A percentile compares a stretch with the other conserved stretches of the same genome.
These are phyloP conservation scores for Anoplolepis gracilipes DNA, from an alignment of 1,140 invertebrate genomes.

Conservation along the genomic window DNA sequence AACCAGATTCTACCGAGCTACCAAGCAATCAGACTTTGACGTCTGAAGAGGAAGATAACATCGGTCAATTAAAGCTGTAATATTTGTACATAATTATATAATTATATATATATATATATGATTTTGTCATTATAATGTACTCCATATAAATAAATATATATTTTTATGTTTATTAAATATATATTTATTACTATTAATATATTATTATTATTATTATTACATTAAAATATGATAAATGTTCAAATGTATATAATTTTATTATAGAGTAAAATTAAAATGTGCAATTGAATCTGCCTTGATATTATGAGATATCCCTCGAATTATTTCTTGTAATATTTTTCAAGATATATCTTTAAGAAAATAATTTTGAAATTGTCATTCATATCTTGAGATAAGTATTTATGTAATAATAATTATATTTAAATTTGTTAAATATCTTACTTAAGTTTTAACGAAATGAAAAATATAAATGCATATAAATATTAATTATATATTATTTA, in stretches of 20 bases:
- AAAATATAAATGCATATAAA: neutral
- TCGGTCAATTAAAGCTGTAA: constrained; percentile 76
- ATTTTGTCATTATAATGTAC: neutral
- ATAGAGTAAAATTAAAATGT: too few relatives aligned
- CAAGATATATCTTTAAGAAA: neutral
- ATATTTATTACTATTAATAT: constrained; percentile 18
- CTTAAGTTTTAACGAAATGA: neutral
- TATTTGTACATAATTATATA: neutral
- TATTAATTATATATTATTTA: neutral
- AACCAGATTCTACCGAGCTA: constrained; percentile 44
- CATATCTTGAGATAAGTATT: neutral
- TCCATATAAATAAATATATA: constrained; percentile 7
- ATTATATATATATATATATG: neutral
- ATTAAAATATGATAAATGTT: neutral
- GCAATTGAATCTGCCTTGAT: neutral
- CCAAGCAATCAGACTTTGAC: constrained; percentile 41
- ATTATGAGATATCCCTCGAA: neutral
- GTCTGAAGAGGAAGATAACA: constrained; percentile 70
- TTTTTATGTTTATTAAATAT: too few relatives aligned
- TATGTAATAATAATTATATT: neutral
- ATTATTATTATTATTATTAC: neutral
- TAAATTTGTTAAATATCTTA: too few relatives aligned
- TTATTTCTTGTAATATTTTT: neutral
- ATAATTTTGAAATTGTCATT: neutral
- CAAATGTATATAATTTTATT: too few relatives aligned